Evolutionary conservation across 2,113 vertebrate genomes (phyloP).

Genomic region (Circaetus gallicus): DNA sequence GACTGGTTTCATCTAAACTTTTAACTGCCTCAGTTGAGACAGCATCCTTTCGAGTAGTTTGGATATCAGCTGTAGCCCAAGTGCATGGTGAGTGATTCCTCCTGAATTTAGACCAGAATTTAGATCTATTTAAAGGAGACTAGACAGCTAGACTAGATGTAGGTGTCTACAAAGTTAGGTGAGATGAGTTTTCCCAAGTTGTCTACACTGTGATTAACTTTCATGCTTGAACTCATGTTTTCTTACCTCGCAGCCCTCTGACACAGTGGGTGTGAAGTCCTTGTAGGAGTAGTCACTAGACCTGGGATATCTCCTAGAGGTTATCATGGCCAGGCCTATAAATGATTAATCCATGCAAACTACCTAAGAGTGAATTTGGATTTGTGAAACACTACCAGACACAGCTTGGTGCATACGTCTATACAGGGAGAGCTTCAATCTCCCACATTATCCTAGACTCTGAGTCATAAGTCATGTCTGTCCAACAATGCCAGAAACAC

Average conservation of each 20-base stretch:
- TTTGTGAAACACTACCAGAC: neutral
- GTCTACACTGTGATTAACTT: neutral
- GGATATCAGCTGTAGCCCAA: neutral
- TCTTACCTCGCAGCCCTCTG: neutral
- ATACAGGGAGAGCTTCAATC: neutral
- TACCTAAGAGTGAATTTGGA: neutral
- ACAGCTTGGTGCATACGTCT: fast-evolving
- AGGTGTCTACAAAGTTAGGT: neutral
- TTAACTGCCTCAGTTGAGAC: neutral
- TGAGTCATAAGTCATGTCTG: neutral
- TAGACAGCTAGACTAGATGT: neutral
- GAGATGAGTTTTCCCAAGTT: neutral
- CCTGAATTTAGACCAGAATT: neutral
- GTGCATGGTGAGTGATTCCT: neutral
- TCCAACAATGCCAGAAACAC: neutral
- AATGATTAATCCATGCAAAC: neutral
- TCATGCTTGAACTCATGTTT: neutral
- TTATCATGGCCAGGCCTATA: neutral
- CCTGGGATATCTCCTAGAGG: neutral
- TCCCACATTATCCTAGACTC: neutral
- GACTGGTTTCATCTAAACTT: neutral
- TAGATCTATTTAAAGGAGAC: neutral
- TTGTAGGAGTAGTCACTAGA: neutral
- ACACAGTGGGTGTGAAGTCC: neutral
- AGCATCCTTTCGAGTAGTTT: neutral